Base-by-base conservation (phyloP, 2,888 invertebrate species). In the Drosophila kuntzei region DNA sequence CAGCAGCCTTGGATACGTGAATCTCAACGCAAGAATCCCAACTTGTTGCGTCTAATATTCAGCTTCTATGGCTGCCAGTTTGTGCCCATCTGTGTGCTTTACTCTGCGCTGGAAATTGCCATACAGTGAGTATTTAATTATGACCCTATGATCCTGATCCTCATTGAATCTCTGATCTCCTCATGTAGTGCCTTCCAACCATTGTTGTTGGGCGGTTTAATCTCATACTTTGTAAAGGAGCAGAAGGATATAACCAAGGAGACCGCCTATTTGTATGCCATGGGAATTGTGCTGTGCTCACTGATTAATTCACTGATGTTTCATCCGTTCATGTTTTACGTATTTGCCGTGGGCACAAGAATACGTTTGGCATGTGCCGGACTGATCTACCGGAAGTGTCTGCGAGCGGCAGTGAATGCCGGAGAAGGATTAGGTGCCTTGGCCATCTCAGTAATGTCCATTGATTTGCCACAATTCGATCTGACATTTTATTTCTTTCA, bases 391-490 rank as follows among this genome's bases (percentile, higher is more conserved):
- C 93, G 95, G 70, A 96, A 96, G 71, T 94, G 94, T 3, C 89
- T 95, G 43, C 93, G 94, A 54, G 92, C 97, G 29, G 96, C 96
- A 58, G 96, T 96, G 90, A 95, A 95, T 1, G 96, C 98, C 0
- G 93, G 98, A 37, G 95, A 97, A 90, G 98, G 98, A 0, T 96
- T 93, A 92, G 96, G 95, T 87, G 98, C 93, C 0, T 93, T 94
- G 84, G 94, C 94, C 69, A 97, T 98, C 49, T 98, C 98, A 90
- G 94, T 98, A 5, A 93, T 99, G 74, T 98, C 98, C 0, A 98
- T 98, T 89, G 99, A 99, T 91, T 97, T 99, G 73, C 96, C 96
- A 87, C 94, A 96, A 59, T 98, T 99, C 92, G 98, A 99, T 91
- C 94, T 97, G 91, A 96, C 97, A 16, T 95, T 97, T 70, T 95